These are phyloP conservation scores for Timandra comae DNA, from an alignment of 2,888 invertebrate species.

Conservation along the genomic window DNA sequence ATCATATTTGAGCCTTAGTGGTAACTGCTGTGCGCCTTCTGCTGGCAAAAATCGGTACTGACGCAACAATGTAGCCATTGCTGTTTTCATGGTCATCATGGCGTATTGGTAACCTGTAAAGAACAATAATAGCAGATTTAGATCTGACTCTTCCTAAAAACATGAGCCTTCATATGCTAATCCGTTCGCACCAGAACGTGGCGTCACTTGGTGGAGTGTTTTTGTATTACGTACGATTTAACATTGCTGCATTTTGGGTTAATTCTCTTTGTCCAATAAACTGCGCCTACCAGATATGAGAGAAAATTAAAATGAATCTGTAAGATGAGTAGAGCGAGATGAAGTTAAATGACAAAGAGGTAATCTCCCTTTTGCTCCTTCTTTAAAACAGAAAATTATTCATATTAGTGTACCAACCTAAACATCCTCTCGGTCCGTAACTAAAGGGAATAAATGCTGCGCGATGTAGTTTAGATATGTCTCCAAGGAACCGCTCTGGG, in stretches of 20 bases:
- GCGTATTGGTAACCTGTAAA: slow-evolving; percentile 53
- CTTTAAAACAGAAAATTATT: no score
- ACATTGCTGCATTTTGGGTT: no score
- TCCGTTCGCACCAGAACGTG: no score
- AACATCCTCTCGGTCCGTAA: slow-evolving; percentile 34
- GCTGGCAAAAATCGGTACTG: slow-evolving; percentile 33
- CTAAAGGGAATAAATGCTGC: slow-evolving; percentile 35
- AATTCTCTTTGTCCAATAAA: no score
- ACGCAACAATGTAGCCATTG: slow-evolving; percentile 42
- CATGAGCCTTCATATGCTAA: no score
- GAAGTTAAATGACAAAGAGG: no score
- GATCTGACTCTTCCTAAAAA: neutral
- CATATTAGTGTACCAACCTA: slow-evolving; percentile 31
- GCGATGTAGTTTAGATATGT: slow-evolving; percentile 10
- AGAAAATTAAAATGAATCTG: no score
- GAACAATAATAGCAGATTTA: neutral
- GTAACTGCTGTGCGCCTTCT: slow-evolving; percentile 8
- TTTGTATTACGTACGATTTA: no score
- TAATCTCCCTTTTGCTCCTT: no score
- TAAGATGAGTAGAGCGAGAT: no score
- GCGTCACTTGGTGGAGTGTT: no score
- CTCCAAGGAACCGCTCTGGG: slow-evolving; percentile 40
- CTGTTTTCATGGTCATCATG: slow-evolving; percentile 56
- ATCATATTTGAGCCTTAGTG: slow-evolving; percentile 25
- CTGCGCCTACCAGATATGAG: no score